Evolutionary conservation across 2,888 invertebrate genomes (phyloP).

Genomic region (Nomada goodeniana): DNA sequence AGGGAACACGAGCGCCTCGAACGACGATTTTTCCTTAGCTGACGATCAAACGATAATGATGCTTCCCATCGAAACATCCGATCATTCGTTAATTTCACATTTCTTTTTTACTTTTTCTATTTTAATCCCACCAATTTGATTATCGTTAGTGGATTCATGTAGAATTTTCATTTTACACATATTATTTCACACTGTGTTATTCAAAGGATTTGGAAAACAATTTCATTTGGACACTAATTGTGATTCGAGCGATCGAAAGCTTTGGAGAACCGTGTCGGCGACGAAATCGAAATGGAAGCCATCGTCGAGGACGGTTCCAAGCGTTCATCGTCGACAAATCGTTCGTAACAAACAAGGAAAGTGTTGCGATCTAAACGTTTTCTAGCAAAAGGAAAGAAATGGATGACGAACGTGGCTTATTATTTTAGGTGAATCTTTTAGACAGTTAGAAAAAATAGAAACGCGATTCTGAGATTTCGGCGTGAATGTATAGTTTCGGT

Average conservation of each 20-base stretch:
- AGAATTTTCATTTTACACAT: neutral
- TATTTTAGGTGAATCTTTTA: conserved; percentile 1
- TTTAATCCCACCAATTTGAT: too few relatives aligned
- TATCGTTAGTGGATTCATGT: neutral
- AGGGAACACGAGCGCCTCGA: conserved; percentile 10
- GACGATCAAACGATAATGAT: conserved; percentile 1
- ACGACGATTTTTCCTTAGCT: conserved; percentile 1
- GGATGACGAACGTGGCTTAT: conserved; percentile 77
- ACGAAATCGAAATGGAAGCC: conserved; percentile 2
- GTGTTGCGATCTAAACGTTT: conserved; percentile 76
- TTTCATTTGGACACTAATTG: neutral
- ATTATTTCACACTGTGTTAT: too few relatives aligned
- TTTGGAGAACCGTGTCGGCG: conserved; percentile 80
- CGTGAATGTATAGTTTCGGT: conserved; percentile 1
- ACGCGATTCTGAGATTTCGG: conserved; percentile 27
- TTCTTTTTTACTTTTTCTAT: neutral
- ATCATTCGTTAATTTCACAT: neutral
- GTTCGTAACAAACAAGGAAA: conserved; percentile 67
- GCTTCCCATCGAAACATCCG: neutral
- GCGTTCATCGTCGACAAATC: neutral
- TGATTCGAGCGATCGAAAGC: conserved; percentile 23
- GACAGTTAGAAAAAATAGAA: conserved; percentile 39
- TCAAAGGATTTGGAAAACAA: too few relatives aligned
- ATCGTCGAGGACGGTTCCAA: neutral
- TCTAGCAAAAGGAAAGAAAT: conserved; percentile 56